phyloP scores from a whole-genome alignment of 2,797 vertebrate genomes.

The Philypnodon macrostomus region DNA sequence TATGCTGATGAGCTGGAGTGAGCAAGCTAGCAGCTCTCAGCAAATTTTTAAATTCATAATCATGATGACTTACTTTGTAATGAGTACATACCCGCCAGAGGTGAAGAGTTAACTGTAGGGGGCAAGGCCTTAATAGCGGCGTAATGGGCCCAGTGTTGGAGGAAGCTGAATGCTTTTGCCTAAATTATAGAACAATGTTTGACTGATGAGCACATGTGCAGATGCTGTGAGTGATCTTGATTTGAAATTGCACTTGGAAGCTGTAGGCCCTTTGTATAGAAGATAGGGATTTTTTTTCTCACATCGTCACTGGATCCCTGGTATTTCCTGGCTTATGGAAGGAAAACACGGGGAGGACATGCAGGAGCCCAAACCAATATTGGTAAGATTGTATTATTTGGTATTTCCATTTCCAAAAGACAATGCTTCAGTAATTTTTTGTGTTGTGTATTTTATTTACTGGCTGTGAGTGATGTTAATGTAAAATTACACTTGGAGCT shows the following conservation, averaged over 20 bases:
- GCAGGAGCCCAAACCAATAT: too few relatives aligned
- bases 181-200: conserved; percentile 29
- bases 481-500: too few relatives aligned
- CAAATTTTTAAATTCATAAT: conserved; percentile 76
- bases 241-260: conserved; percentile 15
- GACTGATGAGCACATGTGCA: conserved; percentile 31
- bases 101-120: conserved; percentile 57
- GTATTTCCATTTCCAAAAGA: too few relatives aligned
- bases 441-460: too few relatives aligned
- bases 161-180: conserved; percentile 28
- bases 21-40: conserved; percentile 70
- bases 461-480: too few relatives aligned
- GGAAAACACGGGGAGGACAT: too few relatives aligned
- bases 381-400: too few relatives aligned
- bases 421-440: too few relatives aligned
- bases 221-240: conserved; percentile 22
- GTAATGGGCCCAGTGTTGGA: conserved; percentile 43
- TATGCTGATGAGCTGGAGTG: conserved; percentile 77
- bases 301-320: conserved; percentile 33
- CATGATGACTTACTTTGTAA: conserved; percentile 75
- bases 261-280: conserved; percentile 16
- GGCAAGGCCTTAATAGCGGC: conserved; percentile 41
- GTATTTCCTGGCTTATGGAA: conserved; percentile 27
- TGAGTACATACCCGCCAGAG: conserved; percentile 65
- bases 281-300: conserved; percentile 34